Conservation (phyloP, 2,797 vertebrate genomes). For the Acrossocheilus fasciatus region DNA sequence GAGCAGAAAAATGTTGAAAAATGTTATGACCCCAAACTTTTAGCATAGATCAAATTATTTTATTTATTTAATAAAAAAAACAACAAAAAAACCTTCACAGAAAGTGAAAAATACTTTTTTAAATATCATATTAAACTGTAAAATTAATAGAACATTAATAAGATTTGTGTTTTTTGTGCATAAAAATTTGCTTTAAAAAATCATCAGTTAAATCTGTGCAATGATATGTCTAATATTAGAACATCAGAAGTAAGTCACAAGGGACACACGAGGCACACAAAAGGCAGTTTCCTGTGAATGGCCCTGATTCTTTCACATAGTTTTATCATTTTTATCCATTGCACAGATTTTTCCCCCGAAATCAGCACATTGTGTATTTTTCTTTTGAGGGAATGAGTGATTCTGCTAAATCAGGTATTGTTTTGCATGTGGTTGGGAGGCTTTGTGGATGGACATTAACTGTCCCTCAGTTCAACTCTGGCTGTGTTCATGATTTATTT, state of each 20-base stretch:
- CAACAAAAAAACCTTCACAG: neutral
- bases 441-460: neutral
- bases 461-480: slow-evolving; percentile 16
- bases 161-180: neutral
- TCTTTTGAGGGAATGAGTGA: neutral
- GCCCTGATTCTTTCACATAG: neutral
- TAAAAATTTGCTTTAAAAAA: neutral
- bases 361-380: neutral
- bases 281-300: slow-evolving; percentile 3
- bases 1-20: neutral
- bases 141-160: neutral
- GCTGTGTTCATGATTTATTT: neutral
- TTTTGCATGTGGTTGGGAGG: neutral
- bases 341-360: neutral
- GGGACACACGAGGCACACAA: neutral
- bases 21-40: neutral
- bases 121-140: neutral
- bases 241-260: neutral
- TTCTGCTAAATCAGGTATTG: neutral
- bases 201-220: neutral
- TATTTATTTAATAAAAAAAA: too few relatives aligned
- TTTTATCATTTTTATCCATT: neutral
- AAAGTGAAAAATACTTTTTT: neutral
- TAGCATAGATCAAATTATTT: neutral
- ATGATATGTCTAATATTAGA: neutral